phyloP scores from a whole-genome alignment of 2,888 invertebrate species.

The Drosophila phalerata region DNA sequence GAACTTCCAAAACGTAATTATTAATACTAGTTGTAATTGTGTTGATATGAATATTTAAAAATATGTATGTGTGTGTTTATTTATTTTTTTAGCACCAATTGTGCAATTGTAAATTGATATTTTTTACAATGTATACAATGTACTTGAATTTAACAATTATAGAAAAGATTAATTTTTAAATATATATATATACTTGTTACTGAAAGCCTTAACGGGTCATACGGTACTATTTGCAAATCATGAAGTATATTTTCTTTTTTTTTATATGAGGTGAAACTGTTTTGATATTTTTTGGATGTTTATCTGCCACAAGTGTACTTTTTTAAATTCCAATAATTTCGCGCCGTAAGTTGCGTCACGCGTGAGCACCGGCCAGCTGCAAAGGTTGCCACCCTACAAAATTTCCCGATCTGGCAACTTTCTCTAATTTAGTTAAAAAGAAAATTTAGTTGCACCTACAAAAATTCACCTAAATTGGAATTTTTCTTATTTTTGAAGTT shows the following conservation, averaged over 20 bases:
- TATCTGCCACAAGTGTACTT: neutral
- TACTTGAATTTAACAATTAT: constrained; percentile 34
- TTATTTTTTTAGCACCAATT: constrained; percentile 66
- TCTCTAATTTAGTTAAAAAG: too few relatives aligned
- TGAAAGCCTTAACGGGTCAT: neutral
- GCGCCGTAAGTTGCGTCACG: too few relatives aligned
- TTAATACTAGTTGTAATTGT: constrained; percentile 66
- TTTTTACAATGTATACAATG: constrained; percentile 49
- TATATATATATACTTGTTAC: constrained; percentile 15
- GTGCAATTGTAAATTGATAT: constrained; percentile 73
- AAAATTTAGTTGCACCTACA: too few relatives aligned
- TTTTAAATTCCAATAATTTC: constrained; percentile 19
- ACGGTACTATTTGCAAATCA: neutral
- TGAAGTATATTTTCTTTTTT: neutral
- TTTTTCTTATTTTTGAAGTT: too few relatives aligned
- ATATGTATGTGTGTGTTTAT: constrained; percentile 63
- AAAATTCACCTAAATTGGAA: too few relatives aligned
- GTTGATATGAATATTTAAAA: constrained; percentile 40
- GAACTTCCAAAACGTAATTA: constrained; percentile 66
- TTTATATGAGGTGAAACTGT: neutral
- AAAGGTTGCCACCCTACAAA: too few relatives aligned
- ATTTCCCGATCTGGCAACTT: too few relatives aligned
- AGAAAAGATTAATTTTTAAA: constrained; percentile 22
- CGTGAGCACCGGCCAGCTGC: too few relatives aligned
- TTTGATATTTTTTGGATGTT: neutral